Conservation (phyloP, 2,797 vertebrate species). For the Heliangelus exortis region DNA sequence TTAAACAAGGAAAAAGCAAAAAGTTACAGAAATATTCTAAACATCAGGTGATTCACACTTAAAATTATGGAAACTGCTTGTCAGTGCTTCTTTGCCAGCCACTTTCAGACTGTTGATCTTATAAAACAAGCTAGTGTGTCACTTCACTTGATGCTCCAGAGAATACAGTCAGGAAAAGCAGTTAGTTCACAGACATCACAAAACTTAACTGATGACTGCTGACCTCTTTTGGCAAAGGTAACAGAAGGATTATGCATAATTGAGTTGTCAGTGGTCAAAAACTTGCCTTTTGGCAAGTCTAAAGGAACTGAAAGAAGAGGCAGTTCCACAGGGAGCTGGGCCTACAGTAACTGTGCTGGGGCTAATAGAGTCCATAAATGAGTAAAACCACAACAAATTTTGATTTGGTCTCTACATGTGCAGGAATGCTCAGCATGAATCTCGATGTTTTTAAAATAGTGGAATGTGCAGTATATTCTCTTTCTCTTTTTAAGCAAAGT, state of each 20-base stretch:
- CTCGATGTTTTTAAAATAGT: neutral
- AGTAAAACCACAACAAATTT: neutral
- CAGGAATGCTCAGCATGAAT: neutral
- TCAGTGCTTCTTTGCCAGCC: neutral
- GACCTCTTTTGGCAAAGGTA: neutral
- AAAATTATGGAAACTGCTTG: neutral
- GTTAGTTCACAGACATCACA: neutral
- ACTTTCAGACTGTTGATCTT: neutral
- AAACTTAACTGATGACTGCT: neutral
- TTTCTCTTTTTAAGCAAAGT: neutral
- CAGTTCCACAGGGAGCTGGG: neutral
- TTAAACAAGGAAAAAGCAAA: neutral
- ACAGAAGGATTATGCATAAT: neutral
- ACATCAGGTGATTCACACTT: no score
- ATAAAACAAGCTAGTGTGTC: neutral
- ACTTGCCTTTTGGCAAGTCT: neutral
- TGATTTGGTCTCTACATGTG: neutral
- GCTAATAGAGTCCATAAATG: rapidly evolving
- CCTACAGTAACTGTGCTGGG: neutral
- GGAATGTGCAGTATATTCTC: neutral
- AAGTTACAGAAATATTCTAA: neutral
- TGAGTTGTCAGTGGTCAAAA: neutral
- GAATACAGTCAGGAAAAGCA: neutral
- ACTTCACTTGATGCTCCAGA: neutral
- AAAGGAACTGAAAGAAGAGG: neutral